These are phyloP conservation scores for Lepidochrysops patricia DNA, from an alignment of 2,888 invertebrate species.

Conservation along the genomic window DNA sequence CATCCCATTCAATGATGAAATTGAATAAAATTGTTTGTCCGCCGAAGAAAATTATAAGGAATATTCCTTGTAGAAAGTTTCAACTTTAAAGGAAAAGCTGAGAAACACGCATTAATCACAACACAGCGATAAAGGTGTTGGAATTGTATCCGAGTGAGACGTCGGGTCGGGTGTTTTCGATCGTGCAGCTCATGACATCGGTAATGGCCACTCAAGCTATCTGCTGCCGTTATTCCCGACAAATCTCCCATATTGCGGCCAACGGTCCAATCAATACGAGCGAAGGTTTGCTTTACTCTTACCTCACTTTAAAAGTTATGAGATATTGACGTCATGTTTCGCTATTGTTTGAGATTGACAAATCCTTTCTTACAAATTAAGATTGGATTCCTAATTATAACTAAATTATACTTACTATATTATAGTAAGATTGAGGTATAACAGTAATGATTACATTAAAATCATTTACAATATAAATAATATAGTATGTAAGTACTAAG, in stretches of 20 bases:
- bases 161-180: conserved; percentile 51
- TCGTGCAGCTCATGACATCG: conserved; percentile 58
- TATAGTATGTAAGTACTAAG: too few relatives aligned
- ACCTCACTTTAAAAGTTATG: conserved; percentile 17
- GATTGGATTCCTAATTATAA: too few relatives aligned
- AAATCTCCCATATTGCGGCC: conserved; percentile 65
- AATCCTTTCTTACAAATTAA: too few relatives aligned
- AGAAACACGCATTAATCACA: conserved; percentile 4
- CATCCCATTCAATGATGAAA: background rate
- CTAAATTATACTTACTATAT: too few relatives aligned
- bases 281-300: conserved; percentile 25
- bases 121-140: conserved; percentile 9
- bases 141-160: conserved; percentile 35
- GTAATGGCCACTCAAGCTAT: conserved; percentile 69
- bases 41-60: conserved; percentile 11
- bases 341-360: background rate
- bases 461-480: too few relatives aligned
- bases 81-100: background rate
- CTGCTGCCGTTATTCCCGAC: conserved; percentile 64
- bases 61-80: conserved; percentile 14
- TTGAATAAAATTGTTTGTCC: background rate
- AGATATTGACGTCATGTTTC: background rate
- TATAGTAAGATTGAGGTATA: too few relatives aligned
- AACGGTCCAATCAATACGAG: conserved; percentile 30
- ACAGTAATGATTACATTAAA: too few relatives aligned